Evolutionary conservation across 2,888 invertebrate genomes (phyloP).

Genomic region (Pimpla rufipes): DNA sequence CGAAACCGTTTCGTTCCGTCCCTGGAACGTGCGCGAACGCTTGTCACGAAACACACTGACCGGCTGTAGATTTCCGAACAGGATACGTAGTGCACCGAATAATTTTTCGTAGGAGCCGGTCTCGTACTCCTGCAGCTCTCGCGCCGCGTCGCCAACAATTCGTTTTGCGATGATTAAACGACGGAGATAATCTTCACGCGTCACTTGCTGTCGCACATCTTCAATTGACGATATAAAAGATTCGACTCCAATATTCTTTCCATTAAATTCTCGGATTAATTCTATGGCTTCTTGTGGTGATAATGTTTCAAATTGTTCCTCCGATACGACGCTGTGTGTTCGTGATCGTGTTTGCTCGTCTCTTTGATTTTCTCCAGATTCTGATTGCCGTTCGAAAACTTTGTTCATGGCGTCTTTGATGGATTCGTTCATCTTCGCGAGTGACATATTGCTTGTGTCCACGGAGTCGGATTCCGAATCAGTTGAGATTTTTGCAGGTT

Average conservation of each 20-base stretch:
- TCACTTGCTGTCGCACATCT: too few species aligned
- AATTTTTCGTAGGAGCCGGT: too few species aligned
- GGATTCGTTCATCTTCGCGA: background rate
- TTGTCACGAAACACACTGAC: slow-evolving; percentile 7
- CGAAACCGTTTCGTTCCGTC: slow-evolving; percentile 6
- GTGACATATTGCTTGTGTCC: background rate
- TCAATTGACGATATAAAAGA: background rate
- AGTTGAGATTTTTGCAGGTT: background rate
- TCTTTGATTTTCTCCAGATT: background rate
- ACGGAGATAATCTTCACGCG: background rate
- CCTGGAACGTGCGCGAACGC: slow-evolving; percentile 4
- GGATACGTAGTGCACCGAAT: background rate
- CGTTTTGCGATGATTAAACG: background rate
- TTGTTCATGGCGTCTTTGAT: too few species aligned
- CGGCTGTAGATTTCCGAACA: slow-evolving; percentile 8
- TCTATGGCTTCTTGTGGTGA: slow-evolving; percentile 7
- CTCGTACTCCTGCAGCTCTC: too few species aligned
- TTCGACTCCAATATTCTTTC: slow-evolving; percentile 3
- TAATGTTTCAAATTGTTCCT: background rate
- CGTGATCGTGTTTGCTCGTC: background rate
- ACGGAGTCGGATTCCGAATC: slow-evolving; percentile 9
- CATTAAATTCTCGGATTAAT: background rate
- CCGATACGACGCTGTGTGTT: background rate
- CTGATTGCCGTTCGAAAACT: background rate
- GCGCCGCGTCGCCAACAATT: slow-evolving; percentile 20